Base-by-base conservation (phyloP, 2,797 vertebrate species). In the Sardinella longiceps region DNA sequence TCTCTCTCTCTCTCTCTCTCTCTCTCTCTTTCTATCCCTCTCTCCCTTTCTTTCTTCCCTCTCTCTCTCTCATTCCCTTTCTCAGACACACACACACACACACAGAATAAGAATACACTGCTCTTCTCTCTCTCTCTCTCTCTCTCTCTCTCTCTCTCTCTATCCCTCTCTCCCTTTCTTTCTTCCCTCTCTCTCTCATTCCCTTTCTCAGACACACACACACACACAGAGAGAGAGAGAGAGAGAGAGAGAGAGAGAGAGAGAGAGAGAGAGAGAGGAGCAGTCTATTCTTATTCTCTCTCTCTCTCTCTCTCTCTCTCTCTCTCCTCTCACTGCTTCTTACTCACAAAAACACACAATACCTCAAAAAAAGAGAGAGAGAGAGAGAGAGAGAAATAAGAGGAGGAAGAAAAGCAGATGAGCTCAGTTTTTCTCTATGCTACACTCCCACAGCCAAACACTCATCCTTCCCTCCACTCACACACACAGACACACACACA, bases 21-120 rank as follows among this genome's bases (percentile, higher is more conserved):
- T 45, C 10, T 18, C 50, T 51, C 50, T 18, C 50, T 51, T 12
- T 18, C 50, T 18, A n/a, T n/a, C n/a, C n/a, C 50, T 56, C 53
- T 5, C 53, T 56, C 53, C 12, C 18, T 56, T 20, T 23, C 53
- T 56, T 20, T 5, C 18, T 56, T n/a, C n/a, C n/a, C n/a, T n/a
- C 58, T 23, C 60, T 66, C 25, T 60, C 58, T 60, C 56, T 60
- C 23, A 83, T n/a, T n/a, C n/a, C n/a, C n/a, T n/a, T n/a, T n/a
- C n/a, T n/a, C 2, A 66, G 43, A 80, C 48, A 50, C 46, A 48
- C 20, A 77, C 25, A 60, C n/a, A 60, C 5, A n/a, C 25, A n/a
- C 25, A 60, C 23, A 1, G 56, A 23, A 60, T 60, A 10, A 10
- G 48, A 14, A 50, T 50, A 50, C 48, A 50, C 48, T 50, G 2